phyloP scores from a whole-genome alignment of 2,888 invertebrate genomes.

The Malthinus seriepunctatus region DNA sequence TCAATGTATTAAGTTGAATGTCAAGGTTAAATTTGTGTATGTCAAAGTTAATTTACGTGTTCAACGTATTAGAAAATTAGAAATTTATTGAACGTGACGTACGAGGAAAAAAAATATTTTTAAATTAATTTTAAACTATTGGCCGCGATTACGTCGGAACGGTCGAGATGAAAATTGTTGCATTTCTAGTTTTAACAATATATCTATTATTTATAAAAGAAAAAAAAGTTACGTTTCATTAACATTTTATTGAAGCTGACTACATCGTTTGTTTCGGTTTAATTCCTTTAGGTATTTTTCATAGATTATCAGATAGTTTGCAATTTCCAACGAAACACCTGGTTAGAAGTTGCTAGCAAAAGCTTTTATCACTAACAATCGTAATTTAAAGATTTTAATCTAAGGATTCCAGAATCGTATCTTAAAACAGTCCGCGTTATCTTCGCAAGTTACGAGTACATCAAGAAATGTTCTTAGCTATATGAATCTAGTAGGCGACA shows the following conservation, averaged over 20 bases:
- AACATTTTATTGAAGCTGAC: too few relatives aligned
- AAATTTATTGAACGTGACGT: neutral
- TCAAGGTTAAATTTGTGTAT: constrained; percentile 8
- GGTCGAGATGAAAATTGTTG: too few relatives aligned
- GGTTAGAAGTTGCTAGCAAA: constrained; percentile 16
- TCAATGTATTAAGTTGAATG: constrained; percentile 7
- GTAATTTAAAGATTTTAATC: constrained; percentile 44
- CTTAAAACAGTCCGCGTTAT: constrained; percentile 39
- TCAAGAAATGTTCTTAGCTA: constrained; percentile 37
- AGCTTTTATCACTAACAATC: constrained; percentile 26
- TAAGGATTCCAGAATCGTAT: constrained; percentile 41
- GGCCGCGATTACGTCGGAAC: too few relatives aligned
- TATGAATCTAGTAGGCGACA: constrained; percentile 45
- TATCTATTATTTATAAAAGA: too few relatives aligned
- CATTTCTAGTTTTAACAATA: too few relatives aligned
- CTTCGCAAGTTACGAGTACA: constrained; percentile 35
- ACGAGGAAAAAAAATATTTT: neutral
- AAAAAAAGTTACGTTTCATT: too few relatives aligned
- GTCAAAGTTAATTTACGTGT: constrained; percentile 6
- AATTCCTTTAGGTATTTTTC: too few relatives aligned
- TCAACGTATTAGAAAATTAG: neutral
- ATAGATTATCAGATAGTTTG: constrained; percentile 13
- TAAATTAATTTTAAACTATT: too few relatives aligned
- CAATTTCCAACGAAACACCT: constrained; percentile 20
- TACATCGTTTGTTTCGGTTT: too few relatives aligned